Percentiles rank a stretch among this genome's conserved stretches.
Conservation (phyloP, 2,797 vertebrate species). For the Poeciliopsis turneri region DNA sequence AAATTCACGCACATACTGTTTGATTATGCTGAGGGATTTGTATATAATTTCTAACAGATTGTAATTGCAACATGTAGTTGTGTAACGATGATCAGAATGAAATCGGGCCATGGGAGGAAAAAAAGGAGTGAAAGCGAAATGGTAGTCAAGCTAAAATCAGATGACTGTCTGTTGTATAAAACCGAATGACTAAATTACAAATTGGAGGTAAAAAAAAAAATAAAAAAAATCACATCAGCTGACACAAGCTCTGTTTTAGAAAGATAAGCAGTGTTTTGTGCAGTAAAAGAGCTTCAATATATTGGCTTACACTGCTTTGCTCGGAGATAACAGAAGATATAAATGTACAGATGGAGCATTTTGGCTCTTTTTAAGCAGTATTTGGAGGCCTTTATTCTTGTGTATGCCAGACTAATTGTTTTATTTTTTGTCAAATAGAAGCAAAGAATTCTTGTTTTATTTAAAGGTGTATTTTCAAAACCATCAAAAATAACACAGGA, state of each 20-base stretch:
- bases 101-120: background rate
- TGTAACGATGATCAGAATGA: background rate
- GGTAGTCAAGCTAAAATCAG: background rate
- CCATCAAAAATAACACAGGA: background rate
- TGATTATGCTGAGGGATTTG: background rate
- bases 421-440: background rate
- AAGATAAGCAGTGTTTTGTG: background rate
- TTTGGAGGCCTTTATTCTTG: background rate
- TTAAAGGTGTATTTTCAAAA: background rate
- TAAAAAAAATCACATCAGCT: background rate
- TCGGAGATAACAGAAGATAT: background rate
- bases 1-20: background rate
- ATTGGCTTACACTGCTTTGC: background rate
- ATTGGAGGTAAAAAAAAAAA: background rate
- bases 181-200: background rate
- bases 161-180: background rate
- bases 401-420: background rate
- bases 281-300: background rate
- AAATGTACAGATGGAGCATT: conserved; percentile 12
- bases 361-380: background rate
- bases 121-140: background rate
- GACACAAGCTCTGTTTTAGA: background rate
- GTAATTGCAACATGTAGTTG: background rate
- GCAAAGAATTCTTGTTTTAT: background rate
- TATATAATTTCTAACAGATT: background rate